Conservation (phyloP, 2,113 vertebrate species). For the Ceratotherium simum region DNA sequence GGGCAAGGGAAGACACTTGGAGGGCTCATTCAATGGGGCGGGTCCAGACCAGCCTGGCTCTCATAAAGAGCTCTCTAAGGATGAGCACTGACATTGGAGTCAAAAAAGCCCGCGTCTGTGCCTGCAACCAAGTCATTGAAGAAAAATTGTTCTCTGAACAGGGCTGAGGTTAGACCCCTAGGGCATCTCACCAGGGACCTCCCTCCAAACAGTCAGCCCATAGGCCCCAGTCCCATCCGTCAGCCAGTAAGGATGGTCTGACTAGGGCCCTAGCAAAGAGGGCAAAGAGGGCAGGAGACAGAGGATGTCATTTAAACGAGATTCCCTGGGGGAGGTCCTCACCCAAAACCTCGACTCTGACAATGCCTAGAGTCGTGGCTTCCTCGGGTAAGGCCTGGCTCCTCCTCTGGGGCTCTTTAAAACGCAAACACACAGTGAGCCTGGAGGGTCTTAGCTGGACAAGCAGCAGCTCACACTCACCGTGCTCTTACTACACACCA, state of each 20-base stretch:
- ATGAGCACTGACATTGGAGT: too few relatives aligned
- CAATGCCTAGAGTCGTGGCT: background rate
- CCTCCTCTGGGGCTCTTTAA: background rate
- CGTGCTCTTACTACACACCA: rapidly evolving
- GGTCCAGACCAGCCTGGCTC: background rate
- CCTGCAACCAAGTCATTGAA: background rate
- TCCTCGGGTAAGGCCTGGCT: background rate
- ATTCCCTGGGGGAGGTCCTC: background rate
- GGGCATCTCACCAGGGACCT: background rate
- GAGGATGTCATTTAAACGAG: rapidly evolving
- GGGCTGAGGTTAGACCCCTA: background rate
- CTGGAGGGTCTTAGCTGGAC: rapidly evolving
- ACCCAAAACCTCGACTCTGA: background rate
- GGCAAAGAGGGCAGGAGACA: too few relatives aligned
- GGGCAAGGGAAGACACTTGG: rapidly evolving
- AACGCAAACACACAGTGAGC: background rate
- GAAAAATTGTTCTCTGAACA: background rate
- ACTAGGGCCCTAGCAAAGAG: background rate
- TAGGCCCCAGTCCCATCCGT: background rate
- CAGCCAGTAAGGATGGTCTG: too few relatives aligned
- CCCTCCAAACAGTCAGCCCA: rapidly evolving
- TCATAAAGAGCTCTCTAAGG: background rate
- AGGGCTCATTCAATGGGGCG: rapidly evolving
- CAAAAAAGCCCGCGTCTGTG: too few relatives aligned
- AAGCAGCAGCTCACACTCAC: rapidly evolving